Conservation (phyloP, 2,888 invertebrate species). For the Lasioglossum marginatum region DNA sequence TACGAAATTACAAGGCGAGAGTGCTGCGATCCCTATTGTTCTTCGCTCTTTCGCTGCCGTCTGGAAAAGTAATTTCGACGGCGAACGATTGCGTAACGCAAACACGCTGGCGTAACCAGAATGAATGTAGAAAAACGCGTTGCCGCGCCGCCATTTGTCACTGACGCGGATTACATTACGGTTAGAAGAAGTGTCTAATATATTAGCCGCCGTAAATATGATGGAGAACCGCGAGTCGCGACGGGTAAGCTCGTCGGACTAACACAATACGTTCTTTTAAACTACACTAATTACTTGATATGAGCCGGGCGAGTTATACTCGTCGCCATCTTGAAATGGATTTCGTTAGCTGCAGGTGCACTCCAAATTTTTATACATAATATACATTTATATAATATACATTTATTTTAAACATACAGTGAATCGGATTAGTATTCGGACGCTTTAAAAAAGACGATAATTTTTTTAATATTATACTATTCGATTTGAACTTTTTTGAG, state of each 20-base stretch:
- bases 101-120: conserved; percentile 10
- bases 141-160: conserved; percentile 12
- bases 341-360: background rate
- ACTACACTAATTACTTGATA: background rate
- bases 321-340: background rate
- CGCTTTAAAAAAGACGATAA: too few relatives aligned
- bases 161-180: conserved; percentile 5
- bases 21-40: conserved; percentile 25
- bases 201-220: background rate
- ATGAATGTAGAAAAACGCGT: conserved; percentile 1
- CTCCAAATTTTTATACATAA: too few relatives aligned
- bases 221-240: background rate
- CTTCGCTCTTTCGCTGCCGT: conserved; percentile 8
- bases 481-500: too few relatives aligned
- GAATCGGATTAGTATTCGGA: too few relatives aligned
- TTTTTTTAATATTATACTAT: too few relatives aligned
- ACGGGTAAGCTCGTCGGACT: background rate
- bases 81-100: conserved; percentile 33
- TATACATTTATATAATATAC: too few relatives aligned
- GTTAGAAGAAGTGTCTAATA: background rate
- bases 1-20: conserved; percentile 55
- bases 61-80: conserved; percentile 33
- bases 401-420: too few relatives aligned
- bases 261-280: conserved; percentile 3
- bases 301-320: background rate